A percentile compares a stretch with the other conserved stretches of the same genome.
Evolutionary conservation across 37 sponge, comb jelly and placozoan genomes (phyloP).

Genomic region (Mnemiopsis leidyi): DNA sequence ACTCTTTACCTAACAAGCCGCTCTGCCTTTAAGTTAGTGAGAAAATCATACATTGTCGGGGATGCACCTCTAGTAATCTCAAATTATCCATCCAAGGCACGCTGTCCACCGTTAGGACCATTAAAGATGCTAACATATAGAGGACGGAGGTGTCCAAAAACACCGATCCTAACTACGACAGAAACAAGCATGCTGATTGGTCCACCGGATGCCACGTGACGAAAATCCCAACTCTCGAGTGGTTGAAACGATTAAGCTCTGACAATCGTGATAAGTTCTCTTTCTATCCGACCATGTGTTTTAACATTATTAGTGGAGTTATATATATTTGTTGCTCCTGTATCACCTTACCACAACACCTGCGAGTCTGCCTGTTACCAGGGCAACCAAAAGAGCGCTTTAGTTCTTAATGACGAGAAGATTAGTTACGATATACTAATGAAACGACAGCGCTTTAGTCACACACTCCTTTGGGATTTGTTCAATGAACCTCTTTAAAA

Average conservation of each 20-base stretch:
- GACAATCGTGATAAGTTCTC: background rate
- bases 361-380: background rate
- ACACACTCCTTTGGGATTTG: too few relatives aligned
- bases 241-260: background rate
- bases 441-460: too few relatives aligned
- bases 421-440: background rate
- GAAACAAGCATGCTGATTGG: background rate
- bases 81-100: too few relatives aligned
- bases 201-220: background rate
- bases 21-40: too few relatives aligned
- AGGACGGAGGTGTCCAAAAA: background rate
- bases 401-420: background rate
- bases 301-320: background rate
- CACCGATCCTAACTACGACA: background rate
- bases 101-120: too few relatives aligned
- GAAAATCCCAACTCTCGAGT: background rate
- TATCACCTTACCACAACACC: background rate
- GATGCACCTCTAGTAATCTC: too few relatives aligned
- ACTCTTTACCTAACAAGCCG: too few relatives aligned
- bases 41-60: too few relatives aligned
- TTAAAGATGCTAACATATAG: background rate
- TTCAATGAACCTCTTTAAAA: too few relatives aligned
- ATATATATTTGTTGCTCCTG: background rate
- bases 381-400: background rate
- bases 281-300: background rate